Evolutionary conservation across 2,888 invertebrate species (phyloP).

Genomic region (Calliopum simillimum): DNA sequence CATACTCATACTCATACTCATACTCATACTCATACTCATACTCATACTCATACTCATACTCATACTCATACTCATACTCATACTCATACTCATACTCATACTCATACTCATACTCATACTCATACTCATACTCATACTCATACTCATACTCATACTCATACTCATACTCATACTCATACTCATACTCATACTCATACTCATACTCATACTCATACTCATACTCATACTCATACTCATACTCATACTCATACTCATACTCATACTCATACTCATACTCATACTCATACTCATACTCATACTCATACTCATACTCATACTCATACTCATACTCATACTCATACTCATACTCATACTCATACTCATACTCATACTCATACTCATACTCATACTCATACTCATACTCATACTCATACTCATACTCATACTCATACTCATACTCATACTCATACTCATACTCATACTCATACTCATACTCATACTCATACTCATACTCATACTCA

Average conservation of each 20-base stretch:
- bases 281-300: conserved; percentile 4
- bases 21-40: conserved; percentile 6
- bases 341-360: conserved; percentile 5
- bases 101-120: conserved; percentile 4
- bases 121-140: conserved; percentile 5
- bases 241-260: conserved; percentile 6
- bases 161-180: conserved; percentile 4
- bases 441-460: too few species aligned
- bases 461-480: too few species aligned
- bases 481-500: too few species aligned
- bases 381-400: too few species aligned
- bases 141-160: conserved; percentile 6
- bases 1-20: conserved; percentile 8
- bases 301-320: conserved; percentile 2
- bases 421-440: too few species aligned
- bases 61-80: conserved; percentile 6
- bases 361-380: too few species aligned
- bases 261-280: conserved; percentile 6
- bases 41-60: conserved; percentile 4
- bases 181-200: conserved; percentile 3
- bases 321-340: conserved; percentile 6
- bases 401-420: too few species aligned
- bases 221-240: conserved; percentile 4
- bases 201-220: conserved; percentile 6
- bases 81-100: conserved; percentile 2